Evolutionary conservation across 2,797 vertebrate species (phyloP), one percentile per base, ranked within the genome.

Genomic region (Coreius guichenoti): DNA sequence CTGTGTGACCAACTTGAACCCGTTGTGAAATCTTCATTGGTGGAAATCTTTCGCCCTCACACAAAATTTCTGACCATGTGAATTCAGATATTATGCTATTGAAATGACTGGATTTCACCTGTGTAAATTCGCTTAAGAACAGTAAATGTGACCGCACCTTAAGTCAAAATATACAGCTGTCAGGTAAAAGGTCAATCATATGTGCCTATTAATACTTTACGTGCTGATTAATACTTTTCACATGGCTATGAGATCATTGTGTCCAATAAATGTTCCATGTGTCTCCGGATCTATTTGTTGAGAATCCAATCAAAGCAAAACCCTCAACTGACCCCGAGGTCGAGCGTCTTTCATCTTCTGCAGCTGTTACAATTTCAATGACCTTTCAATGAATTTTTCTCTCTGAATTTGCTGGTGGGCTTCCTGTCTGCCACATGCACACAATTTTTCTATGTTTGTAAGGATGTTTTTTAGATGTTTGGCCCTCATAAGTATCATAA

Each of bases 281-380:
- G 61, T 54, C 47, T 6, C 9, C 4, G 23, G 12, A 31, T 69
- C 51, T 84, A 47, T 69, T 43, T 77, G n/a, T 67, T 43, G 74
- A 68, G 68, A 43, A 29, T 69, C 47, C 26, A 77, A 61, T 19
- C 82, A n/a, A 58, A 79, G 75, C 51, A 70, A 78, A 79, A 58
- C 75, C 75, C 19, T 33, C 12, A 21, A 70, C n/a, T 72, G 75
- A 79, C 75, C 65, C 21, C 21, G 3, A 31, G 12, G 16, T 61
- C 16, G 23, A 5, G 13, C 14, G 8, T 11, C 63, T 72, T 58
- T 69, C 19, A 84, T 78, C 47, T 58, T 69, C 11, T 70, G 17
- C 63, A 84, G 82, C 82, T 69, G 74, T 78, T 78, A 84, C 19
- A 56, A 56, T 76, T 78, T 56, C 74, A 78, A n/a, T 17, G 4